These are phyloP conservation scores for Aphidius ervi DNA, from an alignment of 1,140 invertebrate genomes.

Conservation along the genomic window DNA sequence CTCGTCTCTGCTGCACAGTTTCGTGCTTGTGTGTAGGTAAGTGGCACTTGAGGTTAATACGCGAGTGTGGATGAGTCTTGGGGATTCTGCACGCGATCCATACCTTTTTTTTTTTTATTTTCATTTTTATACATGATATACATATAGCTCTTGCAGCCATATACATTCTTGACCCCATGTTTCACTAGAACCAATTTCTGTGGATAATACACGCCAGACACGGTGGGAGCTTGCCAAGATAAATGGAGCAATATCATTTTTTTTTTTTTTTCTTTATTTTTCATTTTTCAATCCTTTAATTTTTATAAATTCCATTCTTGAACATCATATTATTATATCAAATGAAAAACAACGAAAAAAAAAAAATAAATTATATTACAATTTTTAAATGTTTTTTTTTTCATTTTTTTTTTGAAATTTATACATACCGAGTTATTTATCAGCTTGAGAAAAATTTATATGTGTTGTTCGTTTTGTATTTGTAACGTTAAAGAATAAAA, in stretches of 20 bases:
- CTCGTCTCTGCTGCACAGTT: background rate
- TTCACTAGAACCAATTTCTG: slow-evolving; percentile 40
- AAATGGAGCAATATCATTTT: slow-evolving; percentile 16
- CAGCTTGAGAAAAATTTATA: too few relatives aligned
- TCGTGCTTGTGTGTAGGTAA: slow-evolving; percentile 31
- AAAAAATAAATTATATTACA: too few relatives aligned
- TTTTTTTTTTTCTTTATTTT: background rate
- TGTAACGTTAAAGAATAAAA: slow-evolving; percentile 3
- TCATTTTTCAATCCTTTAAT: background rate
- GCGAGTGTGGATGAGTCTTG: slow-evolving; percentile 39
- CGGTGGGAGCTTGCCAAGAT: slow-evolving; percentile 9
- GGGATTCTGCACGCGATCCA: slow-evolving; percentile 38
- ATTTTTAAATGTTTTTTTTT: too few relatives aligned
- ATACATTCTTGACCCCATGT: slow-evolving; percentile 36
- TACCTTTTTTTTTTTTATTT: slow-evolving; percentile 14
- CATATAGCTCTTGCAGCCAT: slow-evolving; percentile 16
- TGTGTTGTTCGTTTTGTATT: too few relatives aligned
- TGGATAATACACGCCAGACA: slow-evolving; percentile 29
- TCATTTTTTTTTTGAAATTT: too few relatives aligned
- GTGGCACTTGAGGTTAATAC: slow-evolving; percentile 43
- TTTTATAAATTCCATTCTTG: too few relatives aligned
- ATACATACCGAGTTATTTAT: too few relatives aligned
- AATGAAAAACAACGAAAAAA: too few relatives aligned
- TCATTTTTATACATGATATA: background rate
- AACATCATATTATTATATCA: too few relatives aligned